Base-by-base conservation (phyloP, 2,797 vertebrate genomes). In the Caiman crocodilus region DNA sequence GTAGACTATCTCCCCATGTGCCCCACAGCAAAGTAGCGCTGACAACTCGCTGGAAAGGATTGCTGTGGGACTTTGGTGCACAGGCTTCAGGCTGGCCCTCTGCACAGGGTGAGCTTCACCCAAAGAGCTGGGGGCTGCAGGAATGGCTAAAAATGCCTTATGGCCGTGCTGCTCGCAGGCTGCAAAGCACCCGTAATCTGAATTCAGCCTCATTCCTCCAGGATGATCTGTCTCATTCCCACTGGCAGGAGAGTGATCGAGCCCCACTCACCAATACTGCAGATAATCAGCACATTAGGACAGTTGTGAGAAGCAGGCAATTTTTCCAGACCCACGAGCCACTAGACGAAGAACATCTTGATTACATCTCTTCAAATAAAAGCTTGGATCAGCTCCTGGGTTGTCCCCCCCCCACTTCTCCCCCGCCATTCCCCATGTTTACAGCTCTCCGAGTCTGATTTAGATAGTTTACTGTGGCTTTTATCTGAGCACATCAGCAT, bases 401-500 rank as follows among this genome's bases (percentile, higher is more conserved):
- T 20, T 0, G 0, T 50, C 69, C 85, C 59, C 20, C 1, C 81
- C 84, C 76, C n/a, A n/a, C n/a, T 88, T 75, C 65, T 79, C 87
- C 79, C 87, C 42, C 42, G 42, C 42, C 55, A 35, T 87, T 87
- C 94, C 91, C 94, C 71, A 84, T 94, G 90, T 96, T 95, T 95
- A 94, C 92, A 82, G 90, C 85, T 95, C 90, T 89, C 87, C 91
- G 32, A 5, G 91, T 88, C 96, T 85, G 90, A 96, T 92, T 90
- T 93, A 95, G 91, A 93, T 94, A 91, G 93, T 90, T 91, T 93
- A 91, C 94, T 91, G 84, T 73, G 94, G 80, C 94, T 97, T 93
- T 95, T 94, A 95, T 96, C 94, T 94, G 80, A 96, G 92, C 73
- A 84, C 96, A 95, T 95, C 96, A 96, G 95, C 96, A 92, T 96